Percentiles rank a stretch among this genome's conserved stretches.
Conservation (phyloP, 1,140 invertebrate genomes). For the Phymastichus coffea region DNA sequence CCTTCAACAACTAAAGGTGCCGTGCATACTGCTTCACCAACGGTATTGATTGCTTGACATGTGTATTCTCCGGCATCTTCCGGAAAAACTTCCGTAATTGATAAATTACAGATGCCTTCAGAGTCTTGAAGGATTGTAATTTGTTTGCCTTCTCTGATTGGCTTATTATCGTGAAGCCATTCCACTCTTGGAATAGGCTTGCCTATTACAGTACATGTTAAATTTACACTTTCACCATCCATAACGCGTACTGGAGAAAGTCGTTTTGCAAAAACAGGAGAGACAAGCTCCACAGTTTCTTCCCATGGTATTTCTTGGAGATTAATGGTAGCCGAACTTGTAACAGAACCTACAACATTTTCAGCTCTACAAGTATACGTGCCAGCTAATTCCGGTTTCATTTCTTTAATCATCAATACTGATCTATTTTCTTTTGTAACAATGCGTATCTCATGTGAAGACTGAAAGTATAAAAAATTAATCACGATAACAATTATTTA, state of each 20-base stretch:
- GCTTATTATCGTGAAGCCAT: conserved; percentile 78
- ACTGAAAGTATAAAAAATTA: conserved; percentile 3
- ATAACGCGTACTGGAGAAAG: conserved; percentile 78
- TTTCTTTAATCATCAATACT: conserved; percentile 76
- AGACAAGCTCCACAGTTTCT: conserved; percentile 63
- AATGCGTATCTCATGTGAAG: conserved; percentile 59
- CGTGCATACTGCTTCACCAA: conserved; percentile 80
- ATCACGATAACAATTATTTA: background rate
- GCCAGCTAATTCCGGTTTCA: conserved; percentile 70
- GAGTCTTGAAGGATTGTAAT: conserved; percentile 72
- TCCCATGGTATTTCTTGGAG: conserved; percentile 65
- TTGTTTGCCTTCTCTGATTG: conserved; percentile 77
- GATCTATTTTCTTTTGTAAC: conserved; percentile 77
- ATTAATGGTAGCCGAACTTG: conserved; percentile 76
- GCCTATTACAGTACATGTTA: conserved; percentile 76
- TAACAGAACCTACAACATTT: conserved; percentile 83
- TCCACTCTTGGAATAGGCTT: conserved; percentile 78
- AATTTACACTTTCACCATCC: conserved; percentile 86
- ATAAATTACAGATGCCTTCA: conserved; percentile 78
- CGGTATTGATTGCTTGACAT: conserved; percentile 79
- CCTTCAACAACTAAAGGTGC: conserved; percentile 82
- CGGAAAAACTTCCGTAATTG: conserved; percentile 90
- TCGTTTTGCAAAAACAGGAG: conserved; percentile 74
- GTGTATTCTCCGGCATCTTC: conserved; percentile 89
- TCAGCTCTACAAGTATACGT: conserved; percentile 86